These are phyloP conservation scores for Drosophila seguyi DNA, from an alignment of 1,140 invertebrate genomes.

Conservation along the genomic window DNA sequence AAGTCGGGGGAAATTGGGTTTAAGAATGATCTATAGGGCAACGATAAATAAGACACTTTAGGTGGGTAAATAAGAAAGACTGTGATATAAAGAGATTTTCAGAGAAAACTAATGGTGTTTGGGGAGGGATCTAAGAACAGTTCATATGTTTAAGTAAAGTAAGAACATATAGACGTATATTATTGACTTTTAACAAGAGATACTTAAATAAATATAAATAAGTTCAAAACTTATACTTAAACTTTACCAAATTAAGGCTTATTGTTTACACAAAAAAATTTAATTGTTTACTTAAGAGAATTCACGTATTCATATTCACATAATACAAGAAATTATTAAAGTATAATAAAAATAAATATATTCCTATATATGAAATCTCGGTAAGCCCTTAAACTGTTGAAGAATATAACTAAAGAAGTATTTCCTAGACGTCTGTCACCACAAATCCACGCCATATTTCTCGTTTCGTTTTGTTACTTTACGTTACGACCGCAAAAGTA, in stretches of 20 bases:
- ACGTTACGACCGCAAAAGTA: constrained; percentile 1
- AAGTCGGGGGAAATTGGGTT: constrained; percentile 15
- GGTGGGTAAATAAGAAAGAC: background rate
- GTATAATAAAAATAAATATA: background rate
- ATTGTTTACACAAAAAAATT: background rate
- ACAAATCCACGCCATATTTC: constrained; percentile 6
- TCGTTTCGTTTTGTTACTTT: background rate
- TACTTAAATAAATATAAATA: too few species aligned
- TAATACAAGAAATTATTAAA: background rate
- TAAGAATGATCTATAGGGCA: background rate
- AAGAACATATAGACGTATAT: background rate
- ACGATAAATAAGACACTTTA: constrained; percentile 1
- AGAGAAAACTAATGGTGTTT: background rate
- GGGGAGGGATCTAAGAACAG: background rate
- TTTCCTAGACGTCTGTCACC: constrained; percentile 15
- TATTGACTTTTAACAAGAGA: too few species aligned
- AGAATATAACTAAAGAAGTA: constrained; percentile 1
- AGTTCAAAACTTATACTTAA: too few species aligned
- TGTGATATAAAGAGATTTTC: background rate
- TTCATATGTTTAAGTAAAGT: background rate
- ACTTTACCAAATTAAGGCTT: background rate
- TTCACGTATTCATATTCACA: background rate
- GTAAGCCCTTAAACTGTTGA: constrained; percentile 1
- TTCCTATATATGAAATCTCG: background rate
- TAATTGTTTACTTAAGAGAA: background rate